Base-by-base conservation (phyloP, 2,888 invertebrate genomes). In the Drosophila recens region DNA sequence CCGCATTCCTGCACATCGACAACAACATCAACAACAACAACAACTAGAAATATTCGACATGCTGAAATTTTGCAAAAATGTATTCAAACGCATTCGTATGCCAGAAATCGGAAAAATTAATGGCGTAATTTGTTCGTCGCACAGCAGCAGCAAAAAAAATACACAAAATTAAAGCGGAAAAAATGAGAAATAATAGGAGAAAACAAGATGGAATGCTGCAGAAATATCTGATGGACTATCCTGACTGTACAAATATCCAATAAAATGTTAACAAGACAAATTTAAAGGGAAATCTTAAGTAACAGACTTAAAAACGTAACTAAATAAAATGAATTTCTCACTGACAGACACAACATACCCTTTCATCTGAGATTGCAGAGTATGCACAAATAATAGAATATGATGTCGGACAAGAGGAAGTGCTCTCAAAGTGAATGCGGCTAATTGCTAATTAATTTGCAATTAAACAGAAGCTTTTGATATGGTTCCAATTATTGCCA, bases 61-160 rank as follows among this genome's bases (percentile, higher is more conserved):
- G 36, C 65, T 68, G 40, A 72, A 72, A 67, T 45, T 57, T 69
- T 62, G 69, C 72, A 66, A 71, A 72, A 72, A 67, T 65, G 15
- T 70, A 54, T 66, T 65, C 70, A 67, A 78, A 75, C 72, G 81
- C 72, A 80, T 79, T 75, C 63, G 72, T 69, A 73, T 74, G 81
- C 73, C 80, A 78, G 62, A 75, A 69, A 74, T 75, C 69, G 56
- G 68, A 23, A 61, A 72, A 79, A 88, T 86, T 78, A 87, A 82
- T 86, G 80, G 83, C 86, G 85, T 78, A 86, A 86, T 86, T 88
- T 80, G 79, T 77, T 69, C 30, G 69, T 62, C 61, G 54, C 61
- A 58, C 79, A 72, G 71, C 73, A 46, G 67, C 54, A 66, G 30
- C 66, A 67, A 48, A 42, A 45, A 57, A 66, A 56, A 56, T 49